Base-by-base conservation (phyloP, 2,797 vertebrate genomes). In the Etheostoma nigrum region DNA sequence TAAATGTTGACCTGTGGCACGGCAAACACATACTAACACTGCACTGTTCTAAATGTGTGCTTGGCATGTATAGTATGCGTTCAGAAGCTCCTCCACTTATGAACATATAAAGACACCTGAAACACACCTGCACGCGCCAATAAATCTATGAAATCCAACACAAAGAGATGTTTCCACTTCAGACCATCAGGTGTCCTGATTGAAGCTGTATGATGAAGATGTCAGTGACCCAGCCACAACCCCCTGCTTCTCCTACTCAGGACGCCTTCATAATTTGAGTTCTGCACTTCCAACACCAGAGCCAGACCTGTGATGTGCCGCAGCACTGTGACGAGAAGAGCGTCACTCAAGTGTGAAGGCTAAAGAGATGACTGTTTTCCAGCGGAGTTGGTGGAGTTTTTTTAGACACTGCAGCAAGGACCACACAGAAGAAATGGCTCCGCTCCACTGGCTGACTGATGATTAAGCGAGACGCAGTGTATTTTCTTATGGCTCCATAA, bases 341-440 rank as follows among this genome's bases (percentile, higher is more conserved):
- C 72, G 87, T 85, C 95, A 90, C 94, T 95, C 93, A 90, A 94
- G 94, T 94, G 95, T 96, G 96, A 95, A 95, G 92, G 96, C 96
- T 95, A 95, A 87, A 88, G 88, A 93, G 92, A 97, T 95, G 95
- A 97, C 96, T 96, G 96, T 95, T 95, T 92, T 90, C 91, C 93
- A 89, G 77, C 82, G 19, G 73, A 65, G 86, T 82, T 69, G 64
- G 82, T 74, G 82, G 79, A 81, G 71, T 54, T 88, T 84, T 78
- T 84, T 78, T 60, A 76, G 79, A 75, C 18, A 64, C 83, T 87
- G 84, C 82, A 86, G 83, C 75, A 63, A 85, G 93, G 97, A 97
- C 97, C 97, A 98, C 97, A 98, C 97, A 97, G 94, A 93, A 95
- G 93, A 88, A 86, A 84, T 78, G 92, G 89, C 88, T 87, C 57